These are phyloP conservation scores for Chromoteleia sp. DNA, from an alignment of 2,888 invertebrate genomes.

Conservation along the genomic window DNA sequence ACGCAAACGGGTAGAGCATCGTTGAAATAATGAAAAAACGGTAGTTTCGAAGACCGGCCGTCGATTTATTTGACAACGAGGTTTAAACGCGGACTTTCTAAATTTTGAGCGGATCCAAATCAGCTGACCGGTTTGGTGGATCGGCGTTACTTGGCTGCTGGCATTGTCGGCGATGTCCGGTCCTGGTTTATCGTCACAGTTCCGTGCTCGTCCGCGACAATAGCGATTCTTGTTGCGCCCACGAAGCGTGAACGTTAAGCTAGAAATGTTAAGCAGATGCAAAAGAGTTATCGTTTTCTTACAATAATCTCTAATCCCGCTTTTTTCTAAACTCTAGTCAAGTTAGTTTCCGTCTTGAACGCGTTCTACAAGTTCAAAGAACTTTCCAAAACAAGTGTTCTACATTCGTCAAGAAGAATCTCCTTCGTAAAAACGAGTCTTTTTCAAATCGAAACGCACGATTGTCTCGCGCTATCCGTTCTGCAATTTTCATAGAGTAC, in stretches of 20 bases:
- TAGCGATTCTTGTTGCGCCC: slow-evolving; percentile 39
- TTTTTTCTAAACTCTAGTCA: slow-evolving; percentile 17
- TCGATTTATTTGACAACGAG: neutral
- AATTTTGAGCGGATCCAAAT: slow-evolving; percentile 42
- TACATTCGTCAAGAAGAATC: too few species aligned
- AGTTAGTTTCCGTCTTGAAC: slow-evolving; percentile 11
- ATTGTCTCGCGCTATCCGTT: too few species aligned
- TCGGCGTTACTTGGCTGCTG: slow-evolving; percentile 22
- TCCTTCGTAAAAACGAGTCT: too few species aligned
- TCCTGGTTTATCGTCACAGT: slow-evolving; percentile 54
- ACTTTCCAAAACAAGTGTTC: slow-evolving; percentile 22
- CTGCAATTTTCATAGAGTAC: too few species aligned
- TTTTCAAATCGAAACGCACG: too few species aligned
- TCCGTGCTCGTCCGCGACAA: slow-evolving; percentile 57
- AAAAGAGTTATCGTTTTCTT: slow-evolving; percentile 62
- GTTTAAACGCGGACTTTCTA: slow-evolving; percentile 41
- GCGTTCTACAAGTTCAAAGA: slow-evolving; percentile 38
- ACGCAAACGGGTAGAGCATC: slow-evolving; percentile 8
- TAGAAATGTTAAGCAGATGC: slow-evolving; percentile 61
- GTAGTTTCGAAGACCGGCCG: neutral
- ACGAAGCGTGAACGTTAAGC: slow-evolving; percentile 59
- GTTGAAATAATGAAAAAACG: neutral
- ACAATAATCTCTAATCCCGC: slow-evolving; percentile 40
- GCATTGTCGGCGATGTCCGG: slow-evolving; percentile 38
- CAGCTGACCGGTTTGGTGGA: slow-evolving; percentile 33